Evolutionary conservation across 2,797 vertebrate species (phyloP), one percentile per base, ranked within the genome.

Genomic region (Bradypus variegatus): DNA sequence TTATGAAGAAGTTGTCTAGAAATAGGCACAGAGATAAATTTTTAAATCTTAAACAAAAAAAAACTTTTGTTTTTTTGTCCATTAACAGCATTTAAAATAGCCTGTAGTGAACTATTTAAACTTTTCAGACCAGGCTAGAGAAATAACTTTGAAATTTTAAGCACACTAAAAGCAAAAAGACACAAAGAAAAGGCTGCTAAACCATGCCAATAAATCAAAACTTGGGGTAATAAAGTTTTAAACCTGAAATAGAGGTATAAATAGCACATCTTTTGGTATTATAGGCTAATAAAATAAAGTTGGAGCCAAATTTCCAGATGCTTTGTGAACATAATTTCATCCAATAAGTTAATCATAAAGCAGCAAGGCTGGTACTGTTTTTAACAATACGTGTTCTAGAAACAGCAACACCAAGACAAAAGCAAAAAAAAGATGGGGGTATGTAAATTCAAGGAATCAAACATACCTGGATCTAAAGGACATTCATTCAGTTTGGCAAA

Each of bases 401-500:
- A 93, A 80, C 6, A 27, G 85, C 1, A 89, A 50, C 2, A 50
- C 15, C 7, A 38, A 33, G 6, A 33, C 25, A 19, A 92, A 77
- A 41, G 18, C 1, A 36, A 87, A 82, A 38, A 4, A 41, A 45
- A 2, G 70, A 8, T 14, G 48, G 18, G 19, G 36, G 15, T 10
- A 21, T 38, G 4, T 6, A 75, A 76, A 91, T n/a, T 0, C 8
- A 36, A 62, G 78, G 2, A 86, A 16, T 70, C 27, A 80, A 21
- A 88, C 6, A 31, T 97, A 99, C 99, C 99, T 98, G 99, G 99
- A 97, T 99, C 99, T 95, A 99, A 97, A 2, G 99, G 99, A 95
- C 99, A 99, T 91, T 99, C 99, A 0, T 99, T 99, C 23, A 99
- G 97, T 91, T 99, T 99, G 67, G 99, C 98, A 96, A 98, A 99